phyloP scores from a whole-genome alignment of 2,113 vertebrate species.

The Eulemur rufifrons region DNA sequence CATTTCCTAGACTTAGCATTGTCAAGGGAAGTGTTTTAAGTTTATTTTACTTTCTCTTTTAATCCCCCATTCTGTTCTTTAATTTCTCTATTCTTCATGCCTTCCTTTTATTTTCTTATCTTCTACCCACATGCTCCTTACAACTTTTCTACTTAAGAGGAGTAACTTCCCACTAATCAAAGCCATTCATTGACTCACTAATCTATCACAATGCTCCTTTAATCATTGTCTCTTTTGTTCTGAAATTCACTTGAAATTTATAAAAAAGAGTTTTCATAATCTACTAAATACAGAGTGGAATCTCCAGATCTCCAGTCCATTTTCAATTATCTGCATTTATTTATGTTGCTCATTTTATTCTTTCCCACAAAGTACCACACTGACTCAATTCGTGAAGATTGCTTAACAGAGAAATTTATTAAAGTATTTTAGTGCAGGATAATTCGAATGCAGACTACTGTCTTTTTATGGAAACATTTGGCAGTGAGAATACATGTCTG shows the following conservation, averaged over 20 bases:
- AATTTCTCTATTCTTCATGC: neutral
- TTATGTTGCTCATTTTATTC: constrained; percentile 15
- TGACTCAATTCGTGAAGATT: constrained; percentile 10
- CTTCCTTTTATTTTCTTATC: neutral
- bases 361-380: neutral
- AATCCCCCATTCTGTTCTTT: neutral
- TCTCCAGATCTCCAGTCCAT: neutral
- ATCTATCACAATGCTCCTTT: neutral
- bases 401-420: neutral
- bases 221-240: neutral
- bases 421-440: constrained; percentile 47
- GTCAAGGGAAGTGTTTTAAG: neutral
- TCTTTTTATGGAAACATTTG: constrained; percentile 67
- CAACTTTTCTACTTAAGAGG: neutral
- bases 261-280: constrained; percentile 9
- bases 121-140: neutral
- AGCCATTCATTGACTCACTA: neutral
- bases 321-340: neutral
- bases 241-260: neutral
- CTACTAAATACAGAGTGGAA: rapidly evolving
- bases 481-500: neutral
- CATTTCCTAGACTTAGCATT: neutral
- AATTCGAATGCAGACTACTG: constrained; percentile 44
- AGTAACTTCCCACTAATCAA: neutral
- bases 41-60: neutral